These are phyloP conservation scores for Lasiommata megera DNA, from an alignment of 2,888 invertebrate genomes.

Conservation along the genomic window DNA sequence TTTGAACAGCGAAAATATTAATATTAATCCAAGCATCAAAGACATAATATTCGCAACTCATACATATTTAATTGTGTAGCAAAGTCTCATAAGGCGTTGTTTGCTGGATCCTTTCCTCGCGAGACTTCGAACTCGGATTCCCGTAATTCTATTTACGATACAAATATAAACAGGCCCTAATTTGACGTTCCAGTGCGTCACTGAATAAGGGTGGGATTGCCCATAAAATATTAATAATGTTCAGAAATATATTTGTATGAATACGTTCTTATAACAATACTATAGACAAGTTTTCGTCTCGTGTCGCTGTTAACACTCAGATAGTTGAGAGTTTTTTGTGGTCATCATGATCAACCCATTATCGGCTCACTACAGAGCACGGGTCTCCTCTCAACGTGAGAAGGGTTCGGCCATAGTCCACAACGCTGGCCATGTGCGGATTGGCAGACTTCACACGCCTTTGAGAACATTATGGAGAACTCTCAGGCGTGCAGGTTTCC, in stretches of 20 bases:
- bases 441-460: too few relatives aligned
- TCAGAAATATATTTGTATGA: neutral
- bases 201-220: neutral
- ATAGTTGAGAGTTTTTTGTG: too few relatives aligned
- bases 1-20: neutral
- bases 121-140: slow-evolving; percentile 2
- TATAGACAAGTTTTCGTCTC: too few relatives aligned
- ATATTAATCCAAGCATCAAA: neutral
- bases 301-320: too few relatives aligned
- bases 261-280: too few relatives aligned
- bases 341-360: too few relatives aligned
- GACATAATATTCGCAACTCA: neutral
- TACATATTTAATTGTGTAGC: slow-evolving; percentile 8
- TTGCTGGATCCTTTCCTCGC: slow-evolving; percentile 10
- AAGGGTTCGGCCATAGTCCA: too few relatives aligned
- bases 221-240: neutral
- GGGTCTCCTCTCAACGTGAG: too few relatives aligned
- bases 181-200: slow-evolving; percentile 17
- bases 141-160: slow-evolving; percentile 21
- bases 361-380: too few relatives aligned
- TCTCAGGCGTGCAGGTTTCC: too few relatives aligned
- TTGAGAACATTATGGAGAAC: too few relatives aligned
- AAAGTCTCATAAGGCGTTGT: slow-evolving; percentile 14
- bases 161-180: slow-evolving; percentile 19
- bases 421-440: too few relatives aligned